Evolutionary conservation across 2,113 vertebrate genomes (phyloP), one percentile per base, ranked within the genome.

Genomic region (Edolisoma coerulescens): DNA sequence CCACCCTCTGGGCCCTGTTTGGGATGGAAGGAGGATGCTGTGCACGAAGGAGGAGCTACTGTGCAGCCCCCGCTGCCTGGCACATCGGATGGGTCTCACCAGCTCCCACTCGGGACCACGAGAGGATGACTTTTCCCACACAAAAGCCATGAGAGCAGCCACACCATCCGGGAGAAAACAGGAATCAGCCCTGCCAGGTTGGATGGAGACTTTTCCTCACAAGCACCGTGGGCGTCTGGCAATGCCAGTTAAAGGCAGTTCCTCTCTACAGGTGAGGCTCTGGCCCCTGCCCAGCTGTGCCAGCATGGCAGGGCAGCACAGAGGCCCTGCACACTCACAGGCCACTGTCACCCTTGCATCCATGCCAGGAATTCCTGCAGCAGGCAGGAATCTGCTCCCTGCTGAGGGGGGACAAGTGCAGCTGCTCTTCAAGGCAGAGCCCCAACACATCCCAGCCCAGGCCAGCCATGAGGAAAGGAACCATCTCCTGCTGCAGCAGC

Each of bases 91-190:
- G 13, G 17, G 16, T 64, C 2, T 44, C 44, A 44, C 44, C 44
- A 44, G 44, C 44, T 44, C 44, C 44, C 44, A 44, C 44, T 15
- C 9, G 0, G 69, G 41, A 60, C 22, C 69, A 81, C 20, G 16
- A 32, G 39, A 69, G 41, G 59, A 59, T 23, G 18, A 41, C 26
- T 47, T 47, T 49, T 67, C n/a, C 49, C 57, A 54, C 71, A 68
- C 53, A 64, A 71, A 83, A 68, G 44, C 49, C 53, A 24, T 18
- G 57, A 70, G 64, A 73, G 54, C 54, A 57, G 77, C 63, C 16
- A 22, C 47, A 33, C 3, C 37, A 71, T 6, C n/a, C 0, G 0
- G 14, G 3, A 65, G 47, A 60, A 65, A 71, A 82, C 0, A 0
- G 26, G 60, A n/a, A 60, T 6, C n/a, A 68, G 39, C 61, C 49